Evolutionary conservation across 2,888 invertebrate species (phyloP), one percentile per base, ranked within the genome.

Genomic region (Elegia similella): DNA sequence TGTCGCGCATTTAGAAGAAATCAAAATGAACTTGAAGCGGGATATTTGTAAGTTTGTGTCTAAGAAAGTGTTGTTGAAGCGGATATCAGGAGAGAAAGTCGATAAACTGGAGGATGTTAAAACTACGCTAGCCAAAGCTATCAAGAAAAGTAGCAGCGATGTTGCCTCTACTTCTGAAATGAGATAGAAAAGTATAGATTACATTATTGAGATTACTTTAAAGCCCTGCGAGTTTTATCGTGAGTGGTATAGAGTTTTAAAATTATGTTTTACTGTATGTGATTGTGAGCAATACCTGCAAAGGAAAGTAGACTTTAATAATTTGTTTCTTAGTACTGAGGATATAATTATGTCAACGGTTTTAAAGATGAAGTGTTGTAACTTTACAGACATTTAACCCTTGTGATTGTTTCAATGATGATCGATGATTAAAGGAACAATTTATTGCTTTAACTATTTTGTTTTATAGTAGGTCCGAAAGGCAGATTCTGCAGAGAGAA

Each of bases 1-100:
- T 15, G 5, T 55, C n/a, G 23, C 17, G 17, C 55, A 55, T 17
- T 38, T 55, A 38, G 34, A 47, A 46, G 47, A 55, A 32, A 16
- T 55, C 7, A 55, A 55, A 42, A 38, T n/a, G 17, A 47, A 47
- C 46, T 55, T 55, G 23, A 55, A 55, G 23, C 16, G 23, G 16
- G 55, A 47, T 23, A 55, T 55, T 23, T 55, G 55, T 15, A 55
- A n/a, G 10, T 55, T 55, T 47, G 46, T 55, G 7, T 55, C 55
- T 42, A 55, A 55, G 38, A 38, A 46, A 46, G 34, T 55, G 34
- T 34, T 55, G 46, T 47, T 55, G n/a, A 46, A 47, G 12, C 34
- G 32, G n/a, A 34, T 23, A 29, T 23, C 55, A 2, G 55, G 55
- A 6, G 47, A 55, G 6, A 34, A 34, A 6, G 13, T 13, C 10